These are phyloP conservation scores for Nothocercus nigrocapillus DNA, from an alignment of 2,113 vertebrate genomes.

Conservation along the genomic window DNA sequence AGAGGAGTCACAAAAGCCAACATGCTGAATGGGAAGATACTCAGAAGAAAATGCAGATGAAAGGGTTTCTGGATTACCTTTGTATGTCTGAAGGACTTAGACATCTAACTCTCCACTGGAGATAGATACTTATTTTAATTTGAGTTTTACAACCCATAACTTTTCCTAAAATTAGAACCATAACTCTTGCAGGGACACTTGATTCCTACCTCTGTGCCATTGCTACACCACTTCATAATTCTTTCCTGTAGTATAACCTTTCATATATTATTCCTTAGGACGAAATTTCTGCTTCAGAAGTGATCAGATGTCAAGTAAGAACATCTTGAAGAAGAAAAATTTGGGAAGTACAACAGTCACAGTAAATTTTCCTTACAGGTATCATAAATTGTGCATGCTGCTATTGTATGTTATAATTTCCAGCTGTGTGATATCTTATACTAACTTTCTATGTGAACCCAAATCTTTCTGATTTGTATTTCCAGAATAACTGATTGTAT, in stretches of 20 bases:
- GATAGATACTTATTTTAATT: not conserved
- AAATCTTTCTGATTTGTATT: not conserved
- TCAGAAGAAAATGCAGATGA: not conserved
- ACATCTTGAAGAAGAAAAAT: not conserved
- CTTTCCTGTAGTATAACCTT: not conserved
- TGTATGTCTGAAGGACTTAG: not conserved
- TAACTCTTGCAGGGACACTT: not conserved
- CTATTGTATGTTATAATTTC: not conserved
- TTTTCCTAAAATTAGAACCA: not conserved
- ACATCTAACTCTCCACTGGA: not conserved
- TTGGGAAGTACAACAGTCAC: not conserved
- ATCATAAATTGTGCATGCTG: not conserved
- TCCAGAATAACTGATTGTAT: not conserved
- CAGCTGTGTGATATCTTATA: not conserved
- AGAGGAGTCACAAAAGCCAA: not conserved
- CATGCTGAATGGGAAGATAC: not conserved
- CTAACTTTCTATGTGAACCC: fast-evolving
- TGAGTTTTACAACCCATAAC: not conserved
- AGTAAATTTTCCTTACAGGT: not conserved
- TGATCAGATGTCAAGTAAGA: not conserved
- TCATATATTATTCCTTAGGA: not conserved
- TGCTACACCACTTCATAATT: not conserved
- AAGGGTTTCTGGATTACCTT: not conserved
- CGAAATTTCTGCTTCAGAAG: not conserved
- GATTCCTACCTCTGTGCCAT: not conserved